Conservation (phyloP, 1,140 invertebrate genomes). For the Aphelinus certus region DNA sequence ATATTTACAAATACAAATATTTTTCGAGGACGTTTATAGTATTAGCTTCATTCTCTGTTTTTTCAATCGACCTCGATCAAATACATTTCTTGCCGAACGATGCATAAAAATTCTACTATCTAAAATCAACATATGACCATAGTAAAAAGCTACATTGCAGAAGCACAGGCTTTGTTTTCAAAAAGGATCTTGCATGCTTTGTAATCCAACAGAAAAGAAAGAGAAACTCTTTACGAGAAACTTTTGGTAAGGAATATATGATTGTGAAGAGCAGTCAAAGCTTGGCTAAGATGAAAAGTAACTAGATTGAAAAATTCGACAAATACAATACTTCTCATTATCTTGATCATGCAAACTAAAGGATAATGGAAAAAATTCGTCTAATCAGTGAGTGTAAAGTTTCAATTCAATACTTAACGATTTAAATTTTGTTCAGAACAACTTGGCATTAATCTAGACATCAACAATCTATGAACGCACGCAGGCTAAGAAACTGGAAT, state of each 20-base stretch:
- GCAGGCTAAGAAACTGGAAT: conserved; percentile 65
- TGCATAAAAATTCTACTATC: not conserved
- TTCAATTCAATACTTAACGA: too few relatives aligned
- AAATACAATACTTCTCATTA: too few relatives aligned
- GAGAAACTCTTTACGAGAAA: not conserved
- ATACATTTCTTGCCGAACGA: conserved; percentile 23
- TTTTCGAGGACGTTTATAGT: too few relatives aligned
- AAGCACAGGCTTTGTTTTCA: not conserved
- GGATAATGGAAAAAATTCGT: too few relatives aligned
- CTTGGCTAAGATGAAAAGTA: not conserved
- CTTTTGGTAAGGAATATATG: not conserved
- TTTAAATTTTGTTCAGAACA: not conserved
- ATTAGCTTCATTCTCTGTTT: too few relatives aligned
- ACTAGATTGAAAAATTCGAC: too few relatives aligned
- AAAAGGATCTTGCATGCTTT: conserved; percentile 20
- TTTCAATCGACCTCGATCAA: too few relatives aligned
- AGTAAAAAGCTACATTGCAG: conserved; percentile 25
- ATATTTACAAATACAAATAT: not conserved
- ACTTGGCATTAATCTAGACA: conserved; percentile 49
- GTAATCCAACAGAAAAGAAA: not conserved
- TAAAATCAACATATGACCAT: not conserved
- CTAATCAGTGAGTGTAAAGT: too few relatives aligned
- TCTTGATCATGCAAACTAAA: too few relatives aligned
- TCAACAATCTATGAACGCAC: conserved; percentile 42
- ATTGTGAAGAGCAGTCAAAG: conserved; percentile 3